These are phyloP conservation scores for Stenichneumon culpator DNA, from an alignment of 2,888 invertebrate species.

Conservation along the genomic window DNA sequence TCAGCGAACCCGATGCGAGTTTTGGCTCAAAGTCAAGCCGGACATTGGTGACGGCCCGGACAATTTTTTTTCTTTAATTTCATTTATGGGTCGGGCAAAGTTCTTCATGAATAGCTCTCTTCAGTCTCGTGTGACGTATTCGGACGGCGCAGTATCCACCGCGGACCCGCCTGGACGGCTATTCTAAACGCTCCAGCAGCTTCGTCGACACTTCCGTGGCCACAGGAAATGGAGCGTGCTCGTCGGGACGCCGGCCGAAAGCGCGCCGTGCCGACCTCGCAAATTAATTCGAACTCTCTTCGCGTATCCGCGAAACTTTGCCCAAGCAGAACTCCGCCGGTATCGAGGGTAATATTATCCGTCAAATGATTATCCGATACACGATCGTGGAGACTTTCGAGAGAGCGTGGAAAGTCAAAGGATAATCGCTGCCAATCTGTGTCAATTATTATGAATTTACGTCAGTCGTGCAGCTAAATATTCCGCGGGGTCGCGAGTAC, in stretches of 20 bases:
- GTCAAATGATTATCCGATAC: background rate
- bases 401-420: background rate
- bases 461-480: background rate
- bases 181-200: background rate
- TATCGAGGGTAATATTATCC: background rate
- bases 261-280: conserved; percentile 11
- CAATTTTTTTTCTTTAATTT: background rate
- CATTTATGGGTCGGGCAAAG: too few relatives aligned
- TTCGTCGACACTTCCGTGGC: conserved; percentile 35
- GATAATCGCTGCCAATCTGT: background rate
- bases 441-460: background rate
- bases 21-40: background rate
- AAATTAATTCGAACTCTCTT: conserved; percentile 1
- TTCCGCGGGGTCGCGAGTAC: background rate
- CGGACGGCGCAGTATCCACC: background rate
- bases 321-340: background rate
- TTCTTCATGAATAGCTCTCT: too few relatives aligned
- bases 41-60: too few relatives aligned
- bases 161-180: background rate
- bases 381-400: background rate
- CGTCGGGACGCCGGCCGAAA: conserved; percentile 23
- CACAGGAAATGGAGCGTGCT: conserved; percentile 49
- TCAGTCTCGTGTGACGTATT: too few relatives aligned
- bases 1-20: background rate
- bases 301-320: background rate